These are phyloP conservation scores for Penaeus monodon DNA, from an alignment of 2,888 invertebrate species.

Conservation along the genomic window DNA sequence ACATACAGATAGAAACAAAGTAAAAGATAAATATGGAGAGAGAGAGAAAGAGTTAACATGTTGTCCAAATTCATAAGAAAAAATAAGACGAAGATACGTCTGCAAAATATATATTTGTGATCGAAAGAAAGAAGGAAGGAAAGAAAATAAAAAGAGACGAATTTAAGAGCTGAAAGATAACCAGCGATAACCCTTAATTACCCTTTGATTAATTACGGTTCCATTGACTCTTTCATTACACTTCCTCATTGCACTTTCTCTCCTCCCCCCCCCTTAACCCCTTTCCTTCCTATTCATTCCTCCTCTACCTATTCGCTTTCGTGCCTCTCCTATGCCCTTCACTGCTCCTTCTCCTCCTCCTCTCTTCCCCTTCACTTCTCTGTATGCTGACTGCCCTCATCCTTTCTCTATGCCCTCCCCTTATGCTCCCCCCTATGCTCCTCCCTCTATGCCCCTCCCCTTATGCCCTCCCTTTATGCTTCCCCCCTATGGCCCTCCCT, in stretches of 20 bases:
- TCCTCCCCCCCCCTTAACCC: neutral
- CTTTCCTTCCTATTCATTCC: neutral
- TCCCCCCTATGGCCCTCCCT: neutral
- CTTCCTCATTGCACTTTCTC: too few relatives aligned
- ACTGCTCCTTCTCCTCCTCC: too few relatives aligned
- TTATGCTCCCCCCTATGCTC: neutral
- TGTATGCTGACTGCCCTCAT: too few relatives aligned
- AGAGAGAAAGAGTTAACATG: neutral
- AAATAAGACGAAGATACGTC: too few relatives aligned
- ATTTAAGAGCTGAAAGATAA: neutral
- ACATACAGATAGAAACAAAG: too few relatives aligned
- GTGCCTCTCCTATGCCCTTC: too few relatives aligned
- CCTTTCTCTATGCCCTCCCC: neutral
- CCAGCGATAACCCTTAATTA: too few relatives aligned
- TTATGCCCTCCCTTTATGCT: neutral
- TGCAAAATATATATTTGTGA: neutral
- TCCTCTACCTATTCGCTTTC: neutral
- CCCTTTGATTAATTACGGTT: neutral
- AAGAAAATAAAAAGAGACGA: neutral
- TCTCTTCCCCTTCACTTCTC: too few relatives aligned
- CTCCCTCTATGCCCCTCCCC: neutral
- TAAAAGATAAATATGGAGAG: neutral
- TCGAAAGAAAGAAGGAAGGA: neutral
- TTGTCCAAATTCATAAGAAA: too few relatives aligned
- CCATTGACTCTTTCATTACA: neutral